Conservation (phyloP, 37 sponge, comb jelly and placozoan genomes). For the Oscarella lobularis region DNA sequence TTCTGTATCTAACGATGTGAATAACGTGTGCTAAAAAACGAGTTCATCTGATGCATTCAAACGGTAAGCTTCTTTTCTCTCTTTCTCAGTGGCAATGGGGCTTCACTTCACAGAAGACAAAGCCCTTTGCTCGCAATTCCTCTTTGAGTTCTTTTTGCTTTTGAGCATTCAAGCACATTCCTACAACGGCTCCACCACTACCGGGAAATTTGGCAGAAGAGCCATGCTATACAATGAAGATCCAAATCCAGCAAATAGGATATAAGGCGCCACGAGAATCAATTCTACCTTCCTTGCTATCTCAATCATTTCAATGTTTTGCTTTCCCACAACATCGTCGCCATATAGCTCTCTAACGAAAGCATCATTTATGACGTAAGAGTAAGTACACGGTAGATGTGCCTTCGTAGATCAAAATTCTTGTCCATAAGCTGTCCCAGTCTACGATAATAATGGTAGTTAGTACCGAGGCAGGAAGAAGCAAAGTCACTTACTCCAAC, state of each 20-base stretch:
- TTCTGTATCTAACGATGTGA: too few species aligned
- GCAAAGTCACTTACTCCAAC: slow-evolving; percentile 15
- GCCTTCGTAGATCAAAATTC: slow-evolving; percentile 63
- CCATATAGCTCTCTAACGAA: slow-evolving; percentile 55
- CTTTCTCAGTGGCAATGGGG: too few species aligned
- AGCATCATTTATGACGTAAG: too few species aligned
- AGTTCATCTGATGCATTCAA: too few species aligned
- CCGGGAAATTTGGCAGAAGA: slow-evolving; percentile 77
- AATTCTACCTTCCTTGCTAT: slow-evolving; percentile 45
- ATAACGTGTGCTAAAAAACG: too few species aligned
- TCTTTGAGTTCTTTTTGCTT: slow-evolving; percentile 42
- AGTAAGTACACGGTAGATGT: too few species aligned
- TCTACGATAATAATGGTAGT: slow-evolving; percentile 10
- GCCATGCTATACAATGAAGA: slow-evolving; percentile 34
- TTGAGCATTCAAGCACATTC: slow-evolving; percentile 36
- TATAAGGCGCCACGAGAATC: neutral
- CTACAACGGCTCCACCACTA: slow-evolving; percentile 74
- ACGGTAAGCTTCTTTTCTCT: too few species aligned
- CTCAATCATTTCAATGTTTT: slow-evolving; percentile 52
- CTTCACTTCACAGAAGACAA: slow-evolving; percentile 70
- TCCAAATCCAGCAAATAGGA: neutral
- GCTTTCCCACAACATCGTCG: slow-evolving; percentile 44
- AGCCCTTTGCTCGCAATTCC: slow-evolving; percentile 52
- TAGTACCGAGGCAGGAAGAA: neutral
- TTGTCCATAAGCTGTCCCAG: slow-evolving; percentile 49